Evolutionary conservation across 2,888 invertebrate species (phyloP), one percentile per base, ranked within the genome.

Genomic region (Pristionchus maxplancki): DNA sequence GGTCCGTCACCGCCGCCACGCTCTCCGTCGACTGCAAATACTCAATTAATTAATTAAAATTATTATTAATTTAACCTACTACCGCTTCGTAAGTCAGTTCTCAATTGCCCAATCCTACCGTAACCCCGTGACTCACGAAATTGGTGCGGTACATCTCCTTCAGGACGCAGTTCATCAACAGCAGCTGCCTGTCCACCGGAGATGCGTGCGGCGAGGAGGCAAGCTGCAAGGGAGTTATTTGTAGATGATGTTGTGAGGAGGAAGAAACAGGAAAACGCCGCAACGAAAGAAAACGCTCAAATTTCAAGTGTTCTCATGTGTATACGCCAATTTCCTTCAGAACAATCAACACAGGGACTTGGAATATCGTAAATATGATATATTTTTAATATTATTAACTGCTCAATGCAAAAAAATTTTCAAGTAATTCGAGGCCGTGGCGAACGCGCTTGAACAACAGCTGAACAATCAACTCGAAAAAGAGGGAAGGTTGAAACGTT

Each of bases 91-190:
- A 44, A 44, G 44, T 44, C 44, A 44, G 44, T 44, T 11, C 44
- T 11, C 44, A 11, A 44, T 44, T 11, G 44, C 24, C 53, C 53
- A 9, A 78, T 37, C 13, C 78, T 78, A 78, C 78, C 24, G 78
- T 78, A 78, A 40, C 31, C 6, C 37, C 37, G 17, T 24, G n/a
- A 48, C 81, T 44, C 28, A 48, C 81, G 20, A 81, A 81, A 20
- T 81, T 81, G 81, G 48, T 81, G 48, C 17, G 13, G 48, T 5
- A 11, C 48, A 28, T 17, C 48, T n/a, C n/a, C 15, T 2, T 5
- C 34, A 81, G 81, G 31, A 81, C 48, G 31, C 37, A 6, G 81
- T 81, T 81, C 81, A 81, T 81, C 28, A 28, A 28, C 81, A n/a
- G 81, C 81, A 81, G 81, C 50, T 28, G 81, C 44, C 1, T 8